phyloP scores from a whole-genome alignment of 2,888 invertebrate species.

The Epiblema foenella region DNA sequence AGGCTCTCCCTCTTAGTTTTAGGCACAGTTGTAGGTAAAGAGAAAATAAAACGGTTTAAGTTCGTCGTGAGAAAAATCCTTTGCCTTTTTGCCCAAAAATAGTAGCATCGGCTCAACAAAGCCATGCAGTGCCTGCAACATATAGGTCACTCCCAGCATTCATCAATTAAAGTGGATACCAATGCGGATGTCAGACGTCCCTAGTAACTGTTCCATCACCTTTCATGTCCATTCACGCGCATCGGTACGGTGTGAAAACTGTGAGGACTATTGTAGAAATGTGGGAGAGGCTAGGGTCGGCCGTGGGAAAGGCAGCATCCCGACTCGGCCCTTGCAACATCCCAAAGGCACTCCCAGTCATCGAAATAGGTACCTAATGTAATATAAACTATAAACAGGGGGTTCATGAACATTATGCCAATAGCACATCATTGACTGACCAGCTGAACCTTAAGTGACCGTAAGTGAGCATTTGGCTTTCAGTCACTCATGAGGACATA shows the following conservation, averaged over 20 bases:
- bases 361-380: background rate
- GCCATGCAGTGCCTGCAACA: slow-evolving; percentile 6
- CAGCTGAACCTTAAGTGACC: too few species aligned
- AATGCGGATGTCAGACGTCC: slow-evolving; percentile 61
- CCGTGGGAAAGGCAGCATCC: slow-evolving; percentile 66
- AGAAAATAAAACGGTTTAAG: background rate
- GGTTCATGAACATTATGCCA: background rate
- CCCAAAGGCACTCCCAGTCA: slow-evolving; percentile 30
- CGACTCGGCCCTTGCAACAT: slow-evolving; percentile 48
- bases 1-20: too few species aligned
- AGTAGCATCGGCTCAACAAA: background rate
- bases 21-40: too few species aligned
- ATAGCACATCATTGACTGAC: background rate
- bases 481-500: background rate
- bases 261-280: slow-evolving; percentile 55
- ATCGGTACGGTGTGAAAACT: slow-evolving; percentile 77
- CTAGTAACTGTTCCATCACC: slow-evolving; percentile 58
- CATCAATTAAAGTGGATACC: slow-evolving; percentile 59
- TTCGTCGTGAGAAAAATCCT: background rate
- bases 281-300: slow-evolving; percentile 73
- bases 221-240: slow-evolving; percentile 69
- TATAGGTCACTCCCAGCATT: slow-evolving; percentile 51
- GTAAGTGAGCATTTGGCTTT: background rate
- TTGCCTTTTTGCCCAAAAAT: background rate
- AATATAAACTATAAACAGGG: background rate